A percentile compares a stretch with the other conserved stretches of the same genome.
phyloP scores from a whole-genome alignment of 2,113 vertebrate genomes.

The Cyanoramphus novaezelandiae region DNA sequence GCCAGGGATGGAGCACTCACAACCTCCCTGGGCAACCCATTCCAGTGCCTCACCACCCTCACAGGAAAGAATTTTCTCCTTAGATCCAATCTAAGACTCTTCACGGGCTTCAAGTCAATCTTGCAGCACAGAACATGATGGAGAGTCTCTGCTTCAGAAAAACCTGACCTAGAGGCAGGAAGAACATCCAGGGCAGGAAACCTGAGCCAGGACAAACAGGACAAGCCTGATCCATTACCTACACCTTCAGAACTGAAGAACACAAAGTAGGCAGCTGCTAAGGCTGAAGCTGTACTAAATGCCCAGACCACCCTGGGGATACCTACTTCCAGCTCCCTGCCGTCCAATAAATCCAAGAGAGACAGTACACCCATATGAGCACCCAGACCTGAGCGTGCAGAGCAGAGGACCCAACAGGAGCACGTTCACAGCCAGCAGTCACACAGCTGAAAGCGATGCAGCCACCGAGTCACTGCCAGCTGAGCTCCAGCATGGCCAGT shows the following conservation, averaged over 20 bases:
- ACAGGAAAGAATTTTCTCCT: no score
- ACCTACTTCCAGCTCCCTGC: not conserved
- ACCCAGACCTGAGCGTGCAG: accelerated
- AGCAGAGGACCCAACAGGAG: not conserved
- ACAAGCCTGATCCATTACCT: not conserved
- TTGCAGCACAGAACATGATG: not conserved
- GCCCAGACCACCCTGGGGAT: not conserved
- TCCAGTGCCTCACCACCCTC: no score
- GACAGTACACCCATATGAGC: not conserved
- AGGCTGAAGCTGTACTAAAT: not conserved
- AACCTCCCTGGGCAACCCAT: no score
- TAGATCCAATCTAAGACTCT: not conserved
- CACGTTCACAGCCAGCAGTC: not conserved
- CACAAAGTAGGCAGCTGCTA: not conserved
- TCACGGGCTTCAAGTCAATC: not conserved
- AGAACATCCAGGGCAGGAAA: not conserved
- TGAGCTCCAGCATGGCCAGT: not conserved
- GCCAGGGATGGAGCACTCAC: no score
- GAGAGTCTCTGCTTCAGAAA: not conserved
- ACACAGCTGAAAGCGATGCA: accelerated
- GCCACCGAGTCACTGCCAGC: not conserved
- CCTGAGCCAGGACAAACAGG: not conserved
- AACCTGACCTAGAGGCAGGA: not conserved
- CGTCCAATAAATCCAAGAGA: not conserved
- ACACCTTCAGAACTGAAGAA: not conserved